Conservation (phyloP, 2,888 invertebrate species). For the Eledona agricola region DNA sequence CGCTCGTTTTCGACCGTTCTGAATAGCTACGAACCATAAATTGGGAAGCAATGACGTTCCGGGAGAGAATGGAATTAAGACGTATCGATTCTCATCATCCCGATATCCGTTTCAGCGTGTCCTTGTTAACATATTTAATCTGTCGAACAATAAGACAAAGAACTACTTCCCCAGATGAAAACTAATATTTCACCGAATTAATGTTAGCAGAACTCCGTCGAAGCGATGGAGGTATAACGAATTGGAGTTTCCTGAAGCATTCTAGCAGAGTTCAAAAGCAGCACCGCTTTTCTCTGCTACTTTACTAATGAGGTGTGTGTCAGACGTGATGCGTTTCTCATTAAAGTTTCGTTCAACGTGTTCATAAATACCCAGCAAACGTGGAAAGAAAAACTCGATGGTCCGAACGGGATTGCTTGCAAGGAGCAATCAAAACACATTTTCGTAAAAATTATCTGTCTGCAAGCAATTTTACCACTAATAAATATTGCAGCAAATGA, state of each 20-base stretch:
- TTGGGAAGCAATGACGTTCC: conserved; percentile 21
- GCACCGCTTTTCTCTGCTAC: conserved; percentile 32
- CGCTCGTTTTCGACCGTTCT: conserved; percentile 23
- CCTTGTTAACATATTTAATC: conserved; percentile 1
- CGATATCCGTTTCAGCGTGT: too few species aligned
- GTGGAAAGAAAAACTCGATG: too few species aligned
- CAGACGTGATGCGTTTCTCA: conserved; percentile 40
- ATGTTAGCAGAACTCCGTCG: conserved; percentile 17
- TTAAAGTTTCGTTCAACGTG: conserved; percentile 31
- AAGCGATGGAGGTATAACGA: conserved; percentile 24
- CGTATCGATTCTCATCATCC: conserved; percentile 6
- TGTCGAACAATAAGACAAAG: conserved; percentile 10
- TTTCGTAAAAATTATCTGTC: too few species aligned
- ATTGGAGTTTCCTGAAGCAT: conserved; percentile 26
- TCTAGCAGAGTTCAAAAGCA: conserved; percentile 34
- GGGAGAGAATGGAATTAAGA: conserved; percentile 10
- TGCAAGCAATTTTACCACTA: too few species aligned
- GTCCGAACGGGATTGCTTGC: too few species aligned
- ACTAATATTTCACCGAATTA: conserved; percentile 30
- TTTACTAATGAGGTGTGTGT: conserved; percentile 39
- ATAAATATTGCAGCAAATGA: too few species aligned
- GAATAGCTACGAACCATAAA: conserved; percentile 26
- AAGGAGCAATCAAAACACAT: too few species aligned
- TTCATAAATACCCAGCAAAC: conserved; percentile 28
- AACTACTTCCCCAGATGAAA: conserved; percentile 13